Evolutionary conservation across 2,888 invertebrate species (phyloP).

Genomic region (Boloria euphrosyne): DNA sequence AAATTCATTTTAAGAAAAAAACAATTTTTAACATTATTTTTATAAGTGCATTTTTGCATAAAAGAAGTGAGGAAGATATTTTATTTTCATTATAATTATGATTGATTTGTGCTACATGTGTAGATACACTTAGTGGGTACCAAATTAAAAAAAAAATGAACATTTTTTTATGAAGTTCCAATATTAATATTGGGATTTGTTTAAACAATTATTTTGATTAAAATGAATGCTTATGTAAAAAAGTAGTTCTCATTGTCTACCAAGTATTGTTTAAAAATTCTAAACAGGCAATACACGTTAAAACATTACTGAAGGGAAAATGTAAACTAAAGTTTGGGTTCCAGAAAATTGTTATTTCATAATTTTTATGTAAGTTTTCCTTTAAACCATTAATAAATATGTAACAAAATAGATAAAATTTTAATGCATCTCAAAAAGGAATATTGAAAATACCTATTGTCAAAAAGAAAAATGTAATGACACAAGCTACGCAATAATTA

Average conservation of each 20-base stretch:
- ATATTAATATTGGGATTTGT: background rate
- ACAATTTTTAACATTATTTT: conserved; percentile 8
- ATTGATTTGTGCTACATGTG: conserved; percentile 1
- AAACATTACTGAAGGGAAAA: too few species aligned
- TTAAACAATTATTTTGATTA: too few species aligned
- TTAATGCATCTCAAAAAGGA: too few species aligned
- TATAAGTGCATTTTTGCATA: conserved; percentile 5
- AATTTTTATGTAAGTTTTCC: too few species aligned
- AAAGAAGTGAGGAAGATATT: background rate
- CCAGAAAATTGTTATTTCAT: too few species aligned
- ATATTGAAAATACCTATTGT: background rate
- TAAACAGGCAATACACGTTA: too few species aligned
- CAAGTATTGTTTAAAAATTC: too few species aligned
- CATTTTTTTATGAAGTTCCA: background rate
- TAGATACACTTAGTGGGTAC: background rate
- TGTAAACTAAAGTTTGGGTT: too few species aligned
- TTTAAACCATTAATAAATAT: too few species aligned
- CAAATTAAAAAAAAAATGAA: background rate
- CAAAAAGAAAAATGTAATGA: background rate
- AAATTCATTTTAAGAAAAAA: background rate
- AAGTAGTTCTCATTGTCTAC: too few species aligned
- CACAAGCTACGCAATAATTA: background rate
- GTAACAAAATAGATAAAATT: too few species aligned
- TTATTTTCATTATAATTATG: conserved; percentile 1
- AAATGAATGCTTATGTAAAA: too few species aligned